These are phyloP conservation scores for Ormyrus rosae DNA, from an alignment of 2,888 invertebrate genomes.

Conservation along the genomic window DNA sequence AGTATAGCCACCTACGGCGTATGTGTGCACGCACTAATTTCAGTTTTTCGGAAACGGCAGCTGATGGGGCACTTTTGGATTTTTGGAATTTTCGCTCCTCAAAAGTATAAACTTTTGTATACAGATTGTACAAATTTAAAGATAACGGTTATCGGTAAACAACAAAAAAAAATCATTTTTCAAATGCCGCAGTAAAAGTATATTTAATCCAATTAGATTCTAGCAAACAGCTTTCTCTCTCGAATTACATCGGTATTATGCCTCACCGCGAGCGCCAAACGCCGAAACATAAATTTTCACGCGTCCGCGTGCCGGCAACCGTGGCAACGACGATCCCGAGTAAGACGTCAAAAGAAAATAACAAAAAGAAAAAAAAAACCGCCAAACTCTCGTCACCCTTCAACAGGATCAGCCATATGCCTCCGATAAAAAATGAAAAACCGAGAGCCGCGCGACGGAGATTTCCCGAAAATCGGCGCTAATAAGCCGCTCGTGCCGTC, in stretches of 20 bases:
- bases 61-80: not conserved
- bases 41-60: too few species aligned
- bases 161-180: not conserved
- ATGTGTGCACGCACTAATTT: too few species aligned
- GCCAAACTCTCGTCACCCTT: conserved; percentile 32
- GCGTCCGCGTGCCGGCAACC: not conserved
- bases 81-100: not conserved
- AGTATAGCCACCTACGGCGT: conserved; percentile 19
- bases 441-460: not conserved
- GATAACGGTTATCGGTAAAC: not conserved
- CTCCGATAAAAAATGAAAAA: not conserved
- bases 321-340: not conserved
- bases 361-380: conserved; percentile 18
- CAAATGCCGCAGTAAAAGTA: not conserved
- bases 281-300: conserved; percentile 13
- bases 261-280: not conserved
- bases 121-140: not conserved
- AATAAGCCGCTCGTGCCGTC: conserved; percentile 56
- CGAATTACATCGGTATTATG: too few species aligned
- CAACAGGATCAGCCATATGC: conserved; percentile 46
- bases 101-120: not conserved
- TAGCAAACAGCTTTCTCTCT: too few species aligned
- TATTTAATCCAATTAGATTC: too few species aligned
- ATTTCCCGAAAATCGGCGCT: conserved; percentile 33
- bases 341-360: conserved; percentile 35